phyloP scores from a whole-genome alignment of 2,888 invertebrate genomes.

The Tineola bisselliella region DNA sequence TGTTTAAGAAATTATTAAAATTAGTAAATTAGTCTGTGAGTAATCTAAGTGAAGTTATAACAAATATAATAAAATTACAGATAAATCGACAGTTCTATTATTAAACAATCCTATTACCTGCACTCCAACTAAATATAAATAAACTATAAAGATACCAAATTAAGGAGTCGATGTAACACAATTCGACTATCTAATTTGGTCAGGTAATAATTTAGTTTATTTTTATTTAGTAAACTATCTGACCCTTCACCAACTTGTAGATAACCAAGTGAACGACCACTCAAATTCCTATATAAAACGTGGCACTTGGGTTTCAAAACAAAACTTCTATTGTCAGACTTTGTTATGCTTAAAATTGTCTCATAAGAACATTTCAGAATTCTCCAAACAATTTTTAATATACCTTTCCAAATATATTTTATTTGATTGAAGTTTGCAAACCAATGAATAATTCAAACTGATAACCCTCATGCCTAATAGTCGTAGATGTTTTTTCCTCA shows the following conservation, averaged over 20 bases:
- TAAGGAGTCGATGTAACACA: no score
- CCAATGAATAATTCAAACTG: constrained; percentile 61
- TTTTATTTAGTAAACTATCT: no score
- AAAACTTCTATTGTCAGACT: no score
- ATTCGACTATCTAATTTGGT: no score
- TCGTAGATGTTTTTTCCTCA: constrained; percentile 71
- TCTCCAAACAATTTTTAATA: constrained; percentile 49
- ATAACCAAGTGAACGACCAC: no score
- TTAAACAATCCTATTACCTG: not conserved
- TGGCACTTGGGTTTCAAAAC: no score
- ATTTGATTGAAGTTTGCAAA: constrained; percentile 60
- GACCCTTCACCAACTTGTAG: no score
- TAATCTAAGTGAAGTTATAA: constrained; percentile 45
- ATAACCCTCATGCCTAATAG: constrained; percentile 72
- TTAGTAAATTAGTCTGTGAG: constrained; percentile 62
- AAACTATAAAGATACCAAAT: no score
- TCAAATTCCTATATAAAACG: no score
- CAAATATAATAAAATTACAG: constrained; percentile 51
- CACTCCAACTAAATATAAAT: no score
- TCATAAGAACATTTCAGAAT: constrained; percentile 24
- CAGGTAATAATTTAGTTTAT: no score
- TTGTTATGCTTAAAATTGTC: not conserved
- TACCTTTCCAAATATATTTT: constrained; percentile 59
- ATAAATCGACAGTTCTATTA: not conserved
- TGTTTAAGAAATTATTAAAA: constrained; percentile 58